Conservation (phyloP, 2,888 invertebrate genomes). For the Macrophya annulata region DNA sequence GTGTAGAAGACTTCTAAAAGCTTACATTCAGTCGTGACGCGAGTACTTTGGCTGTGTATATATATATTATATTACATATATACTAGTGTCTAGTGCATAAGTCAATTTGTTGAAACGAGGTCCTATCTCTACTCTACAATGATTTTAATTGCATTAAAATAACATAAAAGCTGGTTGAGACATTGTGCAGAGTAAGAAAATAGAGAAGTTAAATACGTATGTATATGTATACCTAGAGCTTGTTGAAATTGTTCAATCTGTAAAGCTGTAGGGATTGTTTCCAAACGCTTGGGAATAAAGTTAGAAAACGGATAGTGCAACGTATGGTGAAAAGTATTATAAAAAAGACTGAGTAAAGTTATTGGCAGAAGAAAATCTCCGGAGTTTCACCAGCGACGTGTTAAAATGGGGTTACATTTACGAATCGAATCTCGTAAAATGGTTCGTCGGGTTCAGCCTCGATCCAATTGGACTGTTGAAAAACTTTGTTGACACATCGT, state of each 20-base stretch:
- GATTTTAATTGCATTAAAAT: slow-evolving; percentile 31
- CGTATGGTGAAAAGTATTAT: slow-evolving; percentile 25
- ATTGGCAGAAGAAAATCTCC: slow-evolving; percentile 25
- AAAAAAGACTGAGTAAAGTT: slow-evolving; percentile 20
- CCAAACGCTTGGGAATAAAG: slow-evolving; percentile 13
- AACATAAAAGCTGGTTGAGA: slow-evolving; percentile 11
- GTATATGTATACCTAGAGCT: neutral
- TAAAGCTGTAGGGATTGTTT: slow-evolving; percentile 1
- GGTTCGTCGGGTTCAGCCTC: slow-evolving; percentile 29
- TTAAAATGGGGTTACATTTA: slow-evolving; percentile 20
- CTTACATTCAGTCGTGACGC: slow-evolving; percentile 34
- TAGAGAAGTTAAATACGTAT: neutral
- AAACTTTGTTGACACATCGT: slow-evolving; percentile 48
- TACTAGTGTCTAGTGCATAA: slow-evolving; percentile 3
- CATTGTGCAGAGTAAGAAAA: neutral
- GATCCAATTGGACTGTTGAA: slow-evolving; percentile 44
- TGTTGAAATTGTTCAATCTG: neutral
- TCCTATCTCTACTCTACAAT: neutral
- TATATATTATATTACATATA: neutral
- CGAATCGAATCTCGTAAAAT: slow-evolving; percentile 46
- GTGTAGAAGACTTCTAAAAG: slow-evolving; percentile 41
- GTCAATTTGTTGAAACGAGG: slow-evolving; percentile 40
- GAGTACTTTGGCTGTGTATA: neutral
- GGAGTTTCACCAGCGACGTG: slow-evolving; percentile 26
- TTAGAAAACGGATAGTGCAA: slow-evolving; percentile 38